Percentiles rank a stretch among this genome's conserved stretches.
phyloP scores from a whole-genome alignment of 2,888 invertebrate species.

The Phania funesta region DNA sequence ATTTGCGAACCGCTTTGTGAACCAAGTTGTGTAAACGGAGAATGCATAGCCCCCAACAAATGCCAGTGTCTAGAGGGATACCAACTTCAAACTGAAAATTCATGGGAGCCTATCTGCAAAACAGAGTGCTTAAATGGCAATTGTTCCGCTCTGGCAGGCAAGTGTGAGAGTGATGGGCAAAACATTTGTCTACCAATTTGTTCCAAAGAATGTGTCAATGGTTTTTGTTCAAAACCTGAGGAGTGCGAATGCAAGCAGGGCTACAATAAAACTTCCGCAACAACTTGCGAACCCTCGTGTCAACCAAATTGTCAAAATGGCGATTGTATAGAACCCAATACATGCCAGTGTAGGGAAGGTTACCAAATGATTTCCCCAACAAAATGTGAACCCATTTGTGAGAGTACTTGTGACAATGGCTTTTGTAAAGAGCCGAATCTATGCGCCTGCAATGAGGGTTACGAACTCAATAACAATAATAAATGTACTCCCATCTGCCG shows the following conservation, averaged over 20 bases:
- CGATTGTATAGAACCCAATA: constrained; percentile 83
- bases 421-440: constrained; percentile 55
- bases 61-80: constrained; percentile 71
- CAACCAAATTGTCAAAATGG: constrained; percentile 85
- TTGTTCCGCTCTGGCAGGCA: constrained; percentile 40
- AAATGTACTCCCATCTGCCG: constrained; percentile 16
- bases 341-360: constrained; percentile 78
- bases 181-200: constrained; percentile 69
- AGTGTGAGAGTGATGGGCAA: constrained; percentile 74
- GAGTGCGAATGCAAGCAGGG: constrained; percentile 70
- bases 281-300: constrained; percentile 71
- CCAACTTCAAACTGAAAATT: constrained; percentile 2
- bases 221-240: constrained; percentile 74
- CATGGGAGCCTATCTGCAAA: constrained; percentile 66
- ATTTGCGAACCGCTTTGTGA: constrained; percentile 71
- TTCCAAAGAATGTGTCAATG: constrained; percentile 69
- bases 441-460: constrained; percentile 60
- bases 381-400: constrained; percentile 60
- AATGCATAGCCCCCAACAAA: constrained; percentile 84
- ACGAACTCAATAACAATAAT: neutral
- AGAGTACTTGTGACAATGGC: constrained; percentile 50
- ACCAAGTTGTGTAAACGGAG: constrained; percentile 84
- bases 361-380: constrained; percentile 8
- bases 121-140: constrained; percentile 73
- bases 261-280: neutral